Percentiles rank a stretch among this genome's conserved stretches.
phyloP scores from a whole-genome alignment of 2,797 vertebrate genomes.

The Cryptoprocta ferox region DNA sequence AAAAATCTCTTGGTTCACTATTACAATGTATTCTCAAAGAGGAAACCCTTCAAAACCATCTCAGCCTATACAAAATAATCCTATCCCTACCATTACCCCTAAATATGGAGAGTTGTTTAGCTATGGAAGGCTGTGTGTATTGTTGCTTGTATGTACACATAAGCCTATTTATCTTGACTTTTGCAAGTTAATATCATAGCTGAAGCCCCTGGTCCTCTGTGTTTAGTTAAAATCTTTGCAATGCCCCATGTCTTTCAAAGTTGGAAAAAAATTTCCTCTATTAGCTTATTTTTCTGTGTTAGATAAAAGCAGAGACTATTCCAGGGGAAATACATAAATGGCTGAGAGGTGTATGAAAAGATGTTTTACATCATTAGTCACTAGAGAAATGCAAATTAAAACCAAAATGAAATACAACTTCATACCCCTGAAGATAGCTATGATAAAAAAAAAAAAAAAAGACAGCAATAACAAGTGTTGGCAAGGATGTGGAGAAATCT shows the following conservation, averaged over 20 bases:
- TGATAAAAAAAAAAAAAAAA: slow-evolving; percentile 22
- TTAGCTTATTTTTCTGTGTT: not conserved
- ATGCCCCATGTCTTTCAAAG: not conserved
- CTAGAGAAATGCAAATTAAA: not conserved
- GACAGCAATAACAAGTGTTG: not conserved
- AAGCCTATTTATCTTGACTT: not conserved
- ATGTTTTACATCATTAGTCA: not conserved
- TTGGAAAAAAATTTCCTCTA: not conserved
- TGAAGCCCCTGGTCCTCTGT: not conserved
- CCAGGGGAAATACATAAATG: not conserved
- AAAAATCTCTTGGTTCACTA: not conserved
- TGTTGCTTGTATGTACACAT: not conserved
- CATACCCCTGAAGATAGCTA: not conserved
- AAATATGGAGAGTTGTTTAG: not conserved
- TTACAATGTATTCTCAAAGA: not conserved
- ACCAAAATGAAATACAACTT: not conserved
- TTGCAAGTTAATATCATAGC: not conserved
- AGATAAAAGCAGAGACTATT: not conserved
- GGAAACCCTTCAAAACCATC: not conserved
- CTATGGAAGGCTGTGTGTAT: not conserved
- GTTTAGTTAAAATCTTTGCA: not conserved
- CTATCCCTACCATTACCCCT: not conserved
- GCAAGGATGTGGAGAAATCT: not conserved
- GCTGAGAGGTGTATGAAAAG: not conserved
- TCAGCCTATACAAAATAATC: not conserved